Evolutionary conservation across 2,888 invertebrate genomes (phyloP), one percentile per base, ranked within the genome.

Genomic region (Caenorhabditis macrosperma): DNA sequence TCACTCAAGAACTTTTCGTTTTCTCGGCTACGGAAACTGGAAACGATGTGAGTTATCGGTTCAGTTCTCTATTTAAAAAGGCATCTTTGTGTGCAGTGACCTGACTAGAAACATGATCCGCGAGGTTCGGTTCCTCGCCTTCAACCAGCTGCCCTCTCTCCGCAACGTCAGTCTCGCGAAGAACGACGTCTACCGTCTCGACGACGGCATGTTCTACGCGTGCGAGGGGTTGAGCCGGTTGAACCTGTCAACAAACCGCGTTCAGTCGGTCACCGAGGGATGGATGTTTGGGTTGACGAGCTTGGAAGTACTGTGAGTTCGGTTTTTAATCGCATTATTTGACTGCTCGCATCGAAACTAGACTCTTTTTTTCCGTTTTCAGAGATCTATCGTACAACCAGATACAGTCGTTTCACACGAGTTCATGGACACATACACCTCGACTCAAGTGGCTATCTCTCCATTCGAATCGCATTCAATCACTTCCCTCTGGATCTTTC

Each of bases 181-280:
- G 33, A 86, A 86, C 67, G 61, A 77, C 41, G 61, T 85, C 7
- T 72, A 76, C 63, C 75, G 84, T 15, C 60, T 86, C 35, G 85
- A 82, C 38, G 85, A 83, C 57, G 86, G 86, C 7, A 82, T 84
- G 33, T 86, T 86, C 59, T 84, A 80, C 50, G 82, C 78, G 9
- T 82, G 83, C 46, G 82, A 83, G 41, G 72, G 71, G 9, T 22
- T 86, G 20, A 67, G 22, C n/a, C 66, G 76, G 1, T 76, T 86
- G 28, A 86, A 86, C 59, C 64, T 86, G 20, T 83, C 85, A 5
- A 68, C 74, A 6, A 86, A 86, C 61, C 80, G 79, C 57, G 54
- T 86, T 0, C 74, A 72, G 20, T 75, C 75, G 35, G 75, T 86
- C 0, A 80, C 84, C 9, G 85, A 83, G 30, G 85, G 85, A 10